Base-by-base conservation (phyloP, 2,797 vertebrate genomes). In the Periophthalmus magnuspinnatus region DNA sequence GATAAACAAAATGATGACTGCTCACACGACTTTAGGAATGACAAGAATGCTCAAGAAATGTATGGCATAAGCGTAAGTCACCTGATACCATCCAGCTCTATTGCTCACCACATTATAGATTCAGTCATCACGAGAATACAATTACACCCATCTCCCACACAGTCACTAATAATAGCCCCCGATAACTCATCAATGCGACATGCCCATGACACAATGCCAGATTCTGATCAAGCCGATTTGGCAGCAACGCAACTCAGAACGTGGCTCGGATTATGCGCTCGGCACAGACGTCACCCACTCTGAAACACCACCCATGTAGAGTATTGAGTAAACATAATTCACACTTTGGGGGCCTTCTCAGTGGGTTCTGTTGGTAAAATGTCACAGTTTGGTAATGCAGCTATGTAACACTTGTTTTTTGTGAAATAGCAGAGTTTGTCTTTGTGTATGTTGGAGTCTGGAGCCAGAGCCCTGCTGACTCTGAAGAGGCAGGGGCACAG, bases 391-490 rank as follows among this genome's bases (percentile, higher is more conserved):
- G 19, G 24, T 14, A 59, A 72, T 73, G 64, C 33, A 58, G 0
- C 34, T 0, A 55, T 55, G 52, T 13, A 55, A 5, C 24, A 33
- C 74, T 66, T 19, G 55, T 59, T 22, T n/a, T 52, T 48, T 17
- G 54, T 48, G 52, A 50, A 38, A 72, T 69, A 63, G 78, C 67
- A 63, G 70, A 19, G 59, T 65, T 78, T 77, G 69, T 72, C 71
- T 70, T 83, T 81, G 79, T 84, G 89, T 76, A 86, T 87, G 80
- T 76, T 45, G 71, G 78, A 70, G 69, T 84, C 65, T 68, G 34
- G 68, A 89, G 91, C 92, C 92, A 93, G 81, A 81, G 89, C 85
- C 93, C 91, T 72, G 89, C 93, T 91, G 93, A 89, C 88, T 91
- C 58, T 82, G 91, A 90, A 92, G 74, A 90, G 85, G 79, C 76